phyloP scores from a whole-genome alignment of 2,113 vertebrate genomes.

The Microtus oregoni region DNA sequence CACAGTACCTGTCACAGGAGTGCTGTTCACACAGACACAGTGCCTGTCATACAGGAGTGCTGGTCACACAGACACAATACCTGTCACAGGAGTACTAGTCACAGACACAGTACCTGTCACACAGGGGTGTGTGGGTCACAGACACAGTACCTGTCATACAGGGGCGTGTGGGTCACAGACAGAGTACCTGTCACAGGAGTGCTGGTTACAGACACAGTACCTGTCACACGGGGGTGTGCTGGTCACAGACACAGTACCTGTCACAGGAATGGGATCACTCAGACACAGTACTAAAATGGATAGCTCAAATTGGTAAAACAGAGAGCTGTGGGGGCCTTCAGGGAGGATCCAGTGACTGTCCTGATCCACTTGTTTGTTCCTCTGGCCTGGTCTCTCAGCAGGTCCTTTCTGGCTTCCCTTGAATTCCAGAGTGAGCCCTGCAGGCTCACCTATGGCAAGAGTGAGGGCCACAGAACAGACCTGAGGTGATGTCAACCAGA shows the following conservation, averaged over 20 bases:
- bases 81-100: neutral
- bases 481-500: neutral
- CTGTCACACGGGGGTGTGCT: neutral
- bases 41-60: neutral
- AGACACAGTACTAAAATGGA: neutral
- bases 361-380: neutral
- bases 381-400: neutral
- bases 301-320: neutral
- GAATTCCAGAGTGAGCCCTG: neutral
- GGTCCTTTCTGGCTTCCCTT: neutral
- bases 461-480: neutral
- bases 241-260: neutral
- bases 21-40: neutral
- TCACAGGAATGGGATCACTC: no score
- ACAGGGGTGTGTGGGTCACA: neutral
- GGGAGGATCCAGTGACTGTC: neutral
- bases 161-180: neutral
- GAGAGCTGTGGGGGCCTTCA: no score
- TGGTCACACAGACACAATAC: neutral
- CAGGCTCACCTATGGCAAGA: neutral
- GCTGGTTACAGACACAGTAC: neutral
- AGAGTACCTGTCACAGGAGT: neutral
- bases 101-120: neutral
- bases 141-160: no score
- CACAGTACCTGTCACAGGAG: neutral